Evolutionary conservation across 2,888 invertebrate species (phyloP).

Genomic region (Cephus spinipes): DNA sequence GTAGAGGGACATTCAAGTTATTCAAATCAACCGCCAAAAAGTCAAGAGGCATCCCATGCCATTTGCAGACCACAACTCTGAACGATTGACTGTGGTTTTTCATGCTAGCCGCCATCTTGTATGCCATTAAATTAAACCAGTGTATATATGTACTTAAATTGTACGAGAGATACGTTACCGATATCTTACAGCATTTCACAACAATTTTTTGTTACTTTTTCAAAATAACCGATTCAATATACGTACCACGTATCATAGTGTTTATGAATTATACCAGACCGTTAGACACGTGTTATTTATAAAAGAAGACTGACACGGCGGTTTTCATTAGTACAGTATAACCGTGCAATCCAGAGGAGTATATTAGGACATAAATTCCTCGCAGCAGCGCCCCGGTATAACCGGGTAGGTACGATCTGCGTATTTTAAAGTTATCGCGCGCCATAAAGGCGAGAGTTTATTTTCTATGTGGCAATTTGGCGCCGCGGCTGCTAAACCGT

Average conservation of each 20-base stretch:
- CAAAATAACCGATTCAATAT: neutral
- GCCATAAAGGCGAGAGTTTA: constrained; percentile 17
- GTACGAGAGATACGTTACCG: neutral
- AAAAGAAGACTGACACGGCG: neutral
- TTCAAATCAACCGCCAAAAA: neutral
- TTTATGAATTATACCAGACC: neutral
- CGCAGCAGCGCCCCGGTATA: neutral
- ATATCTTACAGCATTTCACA: no score
- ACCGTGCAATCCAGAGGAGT: constrained; percentile 12
- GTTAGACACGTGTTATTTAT: neutral
- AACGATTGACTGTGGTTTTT: neutral
- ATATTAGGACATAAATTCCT: constrained; percentile 29
- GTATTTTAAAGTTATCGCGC: constrained; percentile 20
- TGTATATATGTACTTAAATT: neutral
- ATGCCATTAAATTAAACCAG: neutral
- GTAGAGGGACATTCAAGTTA: neutral
- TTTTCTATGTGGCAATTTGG: constrained; percentile 17
- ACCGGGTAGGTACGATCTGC: neutral
- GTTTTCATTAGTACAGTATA: constrained; percentile 24
- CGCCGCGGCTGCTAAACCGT: neutral
- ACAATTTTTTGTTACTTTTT: neutral
- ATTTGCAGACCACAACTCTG: neutral
- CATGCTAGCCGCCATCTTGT: neutral
- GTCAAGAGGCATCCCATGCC: neutral
- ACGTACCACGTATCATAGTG: neutral